Evolutionary conservation across 2,113 vertebrate genomes (phyloP), one percentile per base, ranked within the genome.

Genomic region (Datnioides undecimradiatus): DNA sequence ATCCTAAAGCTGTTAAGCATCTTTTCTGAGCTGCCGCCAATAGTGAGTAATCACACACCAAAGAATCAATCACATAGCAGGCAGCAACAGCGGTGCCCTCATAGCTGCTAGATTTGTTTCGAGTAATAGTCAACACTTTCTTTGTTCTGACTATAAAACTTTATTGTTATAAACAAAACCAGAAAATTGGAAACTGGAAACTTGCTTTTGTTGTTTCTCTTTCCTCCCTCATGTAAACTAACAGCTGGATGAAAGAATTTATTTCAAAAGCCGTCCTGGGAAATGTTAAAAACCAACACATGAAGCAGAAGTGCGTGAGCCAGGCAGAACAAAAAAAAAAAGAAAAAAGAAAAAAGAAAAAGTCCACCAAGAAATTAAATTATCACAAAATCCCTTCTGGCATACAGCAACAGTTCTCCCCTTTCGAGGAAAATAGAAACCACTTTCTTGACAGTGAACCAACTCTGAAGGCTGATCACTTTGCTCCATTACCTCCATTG

Each of bases 191-290:
- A 67, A 33, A 54, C 8, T 34, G 16, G 40, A 25, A n/a, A n/a
- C n/a, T 40, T 34, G 23, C 29, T 17, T 9, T 27, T 46, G 29
- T 33, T 12, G 8, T 23, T 40, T 38, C 19, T 51, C 14, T 43
- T 13, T 23, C 21, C 9, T 62, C 13, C 13, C 27, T 52, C 16
- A 33, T 31, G 23, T 33, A n/a, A 54, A 64, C 21, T 48, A 54
- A 8, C 25, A 63, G 27, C 49, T 27, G 8, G 16, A 57, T 65
- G 49, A 57, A 65, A 55, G 9, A 55, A 25, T 23, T 59, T n/a
- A 8, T 59, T 66, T 76, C 17, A 58, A 48, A 57, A 46, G 62
- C 23, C n/a, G 38, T 45, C 21, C 16, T 55, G 60, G 40, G 29
- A 65, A 57, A 75, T 75, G 40, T 8, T 45, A 29, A 29, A 55